Conservation (phyloP, 2,113 vertebrate species). For the Gambusia affinis region DNA sequence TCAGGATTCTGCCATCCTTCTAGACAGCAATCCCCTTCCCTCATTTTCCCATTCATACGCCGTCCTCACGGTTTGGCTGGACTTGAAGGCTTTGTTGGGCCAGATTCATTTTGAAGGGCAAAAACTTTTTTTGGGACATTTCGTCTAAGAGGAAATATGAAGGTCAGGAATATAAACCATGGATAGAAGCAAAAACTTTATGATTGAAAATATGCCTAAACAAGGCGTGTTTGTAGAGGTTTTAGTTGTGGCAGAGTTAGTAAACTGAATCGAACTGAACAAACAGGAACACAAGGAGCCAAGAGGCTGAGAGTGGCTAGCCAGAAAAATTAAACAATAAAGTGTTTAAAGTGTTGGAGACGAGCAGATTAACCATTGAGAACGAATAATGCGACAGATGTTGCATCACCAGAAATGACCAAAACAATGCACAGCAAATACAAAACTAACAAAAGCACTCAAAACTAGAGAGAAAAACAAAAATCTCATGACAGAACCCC, state of each 20-base stretch:
- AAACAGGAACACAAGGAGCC: not conserved
- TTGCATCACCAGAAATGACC: not conserved
- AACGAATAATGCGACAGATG: no score
- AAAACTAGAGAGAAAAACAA: not conserved
- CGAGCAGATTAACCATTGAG: no score
- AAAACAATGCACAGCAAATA: not conserved
- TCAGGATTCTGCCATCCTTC: constrained; percentile 45
- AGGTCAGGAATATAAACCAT: not conserved
- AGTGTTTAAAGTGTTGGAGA: no score
- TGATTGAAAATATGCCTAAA: not conserved
- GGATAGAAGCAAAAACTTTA: not conserved
- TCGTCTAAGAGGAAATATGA: constrained; percentile 8
- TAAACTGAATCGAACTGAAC: not conserved
- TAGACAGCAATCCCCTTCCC: constrained; percentile 15
- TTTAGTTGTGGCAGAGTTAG: not conserved
- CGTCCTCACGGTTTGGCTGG: constrained; percentile 25
- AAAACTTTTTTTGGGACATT: not conserved
- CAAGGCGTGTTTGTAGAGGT: not conserved
- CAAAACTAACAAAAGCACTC: not conserved
- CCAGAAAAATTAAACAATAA: no score
- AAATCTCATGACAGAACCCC: not conserved
- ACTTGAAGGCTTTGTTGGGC: constrained; percentile 23
- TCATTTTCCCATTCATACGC: constrained; percentile 8
- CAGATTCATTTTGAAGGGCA: constrained; percentile 33
- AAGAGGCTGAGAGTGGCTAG: not conserved